A percentile compares a stretch with the other conserved stretches of the same genome.
phyloP scores from a whole-genome alignment of 2,113 vertebrate genomes.

The Papio anubis region DNA sequence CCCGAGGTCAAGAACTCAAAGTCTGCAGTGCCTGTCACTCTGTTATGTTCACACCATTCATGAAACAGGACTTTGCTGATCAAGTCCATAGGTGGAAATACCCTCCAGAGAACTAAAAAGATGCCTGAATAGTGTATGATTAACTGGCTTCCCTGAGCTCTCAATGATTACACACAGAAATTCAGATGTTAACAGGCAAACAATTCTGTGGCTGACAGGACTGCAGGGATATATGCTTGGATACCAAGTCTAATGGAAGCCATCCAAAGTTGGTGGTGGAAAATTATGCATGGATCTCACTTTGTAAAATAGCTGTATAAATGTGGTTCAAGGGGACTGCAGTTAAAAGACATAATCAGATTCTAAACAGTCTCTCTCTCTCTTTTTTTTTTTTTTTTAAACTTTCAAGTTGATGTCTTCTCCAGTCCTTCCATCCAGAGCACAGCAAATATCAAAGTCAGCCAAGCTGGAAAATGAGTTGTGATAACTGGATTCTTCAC shows the following conservation, averaged over 20 bases:
- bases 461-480: background rate
- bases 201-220: conserved; percentile 55
- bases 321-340: conserved; percentile 16
- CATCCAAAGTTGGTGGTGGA: conserved; percentile 54
- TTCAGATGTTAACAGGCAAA: conserved; percentile 56
- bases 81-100: background rate
- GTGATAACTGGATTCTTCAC: conserved; percentile 54
- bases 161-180: conserved; percentile 66
- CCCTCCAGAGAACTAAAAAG: conserved; percentile 61
- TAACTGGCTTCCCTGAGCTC: conserved; percentile 60
- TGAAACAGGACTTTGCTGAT: background rate
- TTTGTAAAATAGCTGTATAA: conserved; percentile 71
- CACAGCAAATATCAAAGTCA: background rate
- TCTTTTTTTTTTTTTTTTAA: background rate
- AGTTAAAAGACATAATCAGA: conserved; percentile 45
- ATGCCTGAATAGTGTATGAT: conserved; percentile 37
- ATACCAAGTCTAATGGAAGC: conserved; percentile 70
- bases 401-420: background rate
- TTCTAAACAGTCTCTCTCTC: background rate
- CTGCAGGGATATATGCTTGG: conserved; percentile 55
- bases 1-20: background rate
- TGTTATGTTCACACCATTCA: background rate
- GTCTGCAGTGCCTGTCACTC: background rate
- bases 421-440: conserved; percentile 27
- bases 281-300: conserved; percentile 30